phyloP scores from a whole-genome alignment of 2,888 invertebrate species.

The Incurvaria masculella region DNA sequence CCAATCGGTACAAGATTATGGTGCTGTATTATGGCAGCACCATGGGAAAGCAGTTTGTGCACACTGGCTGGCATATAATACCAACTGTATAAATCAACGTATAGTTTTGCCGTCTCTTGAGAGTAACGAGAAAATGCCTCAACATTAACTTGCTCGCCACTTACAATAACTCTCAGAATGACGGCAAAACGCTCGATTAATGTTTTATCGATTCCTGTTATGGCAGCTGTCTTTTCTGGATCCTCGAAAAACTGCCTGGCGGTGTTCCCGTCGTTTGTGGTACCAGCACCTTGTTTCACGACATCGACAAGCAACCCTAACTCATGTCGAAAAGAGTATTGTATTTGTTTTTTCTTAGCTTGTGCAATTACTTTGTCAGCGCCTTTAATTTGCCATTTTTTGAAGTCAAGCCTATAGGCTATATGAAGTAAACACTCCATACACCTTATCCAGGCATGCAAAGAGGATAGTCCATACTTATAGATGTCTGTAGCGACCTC shows the following conservation, averaged over 20 bases:
- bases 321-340: constrained; percentile 13
- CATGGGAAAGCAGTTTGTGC: constrained; percentile 4
- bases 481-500: constrained; percentile 12
- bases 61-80: constrained; percentile 2
- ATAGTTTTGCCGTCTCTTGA: background rate
- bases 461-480: constrained; percentile 15
- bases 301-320: constrained; percentile 9
- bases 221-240: constrained; percentile 6
- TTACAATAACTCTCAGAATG: background rate
- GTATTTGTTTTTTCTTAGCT: constrained; percentile 11
- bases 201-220: constrained; percentile 2
- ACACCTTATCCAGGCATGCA: constrained; percentile 19
- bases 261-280: constrained; percentile 13
- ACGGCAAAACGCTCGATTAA: background rate
- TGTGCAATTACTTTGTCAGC: constrained; percentile 12
- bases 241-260: constrained; percentile 11
- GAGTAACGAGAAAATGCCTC: no score
- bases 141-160: constrained; percentile 1
- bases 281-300: constrained; percentile 11
- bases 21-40: constrained; percentile 1
- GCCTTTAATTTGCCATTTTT: constrained; percentile 17
- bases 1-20: background rate
- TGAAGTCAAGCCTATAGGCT: constrained; percentile 6
- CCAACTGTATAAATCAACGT: background rate
- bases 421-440: constrained; percentile 20